Percentiles rank a stretch among this genome's conserved stretches.
These are phyloP conservation scores for Eueides isabella DNA, from an alignment of 1,140 invertebrate species.

Conservation along the genomic window DNA sequence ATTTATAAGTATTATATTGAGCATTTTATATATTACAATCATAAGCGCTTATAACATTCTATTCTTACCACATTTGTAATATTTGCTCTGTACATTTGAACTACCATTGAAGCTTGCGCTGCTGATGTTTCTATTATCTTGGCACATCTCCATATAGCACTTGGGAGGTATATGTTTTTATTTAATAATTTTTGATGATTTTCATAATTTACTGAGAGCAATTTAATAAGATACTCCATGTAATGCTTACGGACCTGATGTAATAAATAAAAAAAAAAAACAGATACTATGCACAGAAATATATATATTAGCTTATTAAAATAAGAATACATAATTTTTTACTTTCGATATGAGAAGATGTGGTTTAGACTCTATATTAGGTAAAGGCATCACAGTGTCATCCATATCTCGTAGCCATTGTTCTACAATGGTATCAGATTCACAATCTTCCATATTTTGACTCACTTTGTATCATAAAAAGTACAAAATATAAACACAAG, in stretches of 20 bases:
- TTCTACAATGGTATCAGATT: conserved; percentile 55
- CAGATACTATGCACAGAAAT: too few species aligned
- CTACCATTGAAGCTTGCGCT: conserved; percentile 70
- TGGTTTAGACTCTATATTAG: conserved; percentile 65
- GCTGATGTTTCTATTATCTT: conserved; percentile 73
- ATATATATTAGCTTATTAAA: not conserved
- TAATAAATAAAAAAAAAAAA: not conserved
- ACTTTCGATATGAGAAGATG: conserved; percentile 74
- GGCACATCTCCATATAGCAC: conserved; percentile 77
- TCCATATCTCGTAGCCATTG: conserved; percentile 62
- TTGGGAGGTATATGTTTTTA: conserved; percentile 75
- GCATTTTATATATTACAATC: not conserved
- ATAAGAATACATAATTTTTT: conserved; percentile 20
- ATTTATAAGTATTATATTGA: not conserved
- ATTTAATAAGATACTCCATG: conserved; percentile 73
- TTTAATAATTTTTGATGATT: conserved; percentile 62
- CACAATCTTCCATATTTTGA: conserved; percentile 36
- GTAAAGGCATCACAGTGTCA: conserved; percentile 58
- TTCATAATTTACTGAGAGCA: conserved; percentile 74
- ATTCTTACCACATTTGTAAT: conserved; percentile 60
- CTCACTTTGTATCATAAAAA: not conserved
- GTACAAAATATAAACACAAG: conserved; percentile 28
- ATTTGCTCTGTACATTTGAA: conserved; percentile 71
- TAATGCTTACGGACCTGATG: conserved; percentile 76
- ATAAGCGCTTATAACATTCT: not conserved